These are phyloP conservation scores for Troides helena DNA, from an alignment of 2,888 invertebrate species.

Conservation along the genomic window DNA sequence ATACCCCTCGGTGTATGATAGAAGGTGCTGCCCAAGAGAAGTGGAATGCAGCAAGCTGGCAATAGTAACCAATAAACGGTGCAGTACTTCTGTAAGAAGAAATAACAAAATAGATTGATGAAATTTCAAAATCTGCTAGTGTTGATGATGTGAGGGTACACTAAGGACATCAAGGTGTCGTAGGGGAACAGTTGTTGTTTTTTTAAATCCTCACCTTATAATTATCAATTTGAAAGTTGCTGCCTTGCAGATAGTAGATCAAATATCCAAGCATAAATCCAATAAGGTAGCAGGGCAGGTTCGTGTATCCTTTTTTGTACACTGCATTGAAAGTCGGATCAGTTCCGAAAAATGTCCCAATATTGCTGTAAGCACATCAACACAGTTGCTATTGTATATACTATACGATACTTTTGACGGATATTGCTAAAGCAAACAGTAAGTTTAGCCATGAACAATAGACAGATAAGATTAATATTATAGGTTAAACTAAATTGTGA, in stretches of 20 bases:
- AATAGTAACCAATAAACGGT: conserved; percentile 1
- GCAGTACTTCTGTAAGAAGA: conserved; percentile 3
- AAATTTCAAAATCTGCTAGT: too few species aligned
- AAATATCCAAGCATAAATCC: conserved; percentile 50
- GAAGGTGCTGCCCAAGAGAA: conserved; percentile 4
- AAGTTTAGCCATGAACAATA: too few species aligned
- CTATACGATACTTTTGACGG: too few species aligned
- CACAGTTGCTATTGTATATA: too few species aligned
- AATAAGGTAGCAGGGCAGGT: conserved; percentile 40
- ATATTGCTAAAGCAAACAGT: too few species aligned
- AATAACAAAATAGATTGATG: neutral
- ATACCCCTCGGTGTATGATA: neutral
- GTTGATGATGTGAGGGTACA: too few species aligned
- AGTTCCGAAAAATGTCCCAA: neutral
- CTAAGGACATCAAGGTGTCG: too few species aligned
- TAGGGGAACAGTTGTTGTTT: too few species aligned
- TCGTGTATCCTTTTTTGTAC: conserved; percentile 33
- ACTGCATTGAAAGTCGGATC: conserved; percentile 37
- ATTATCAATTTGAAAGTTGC: conserved; percentile 33
- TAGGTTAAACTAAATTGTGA: too few species aligned
- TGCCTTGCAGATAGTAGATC: conserved; percentile 43
- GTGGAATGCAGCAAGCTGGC: conserved; percentile 1
- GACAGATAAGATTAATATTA: too few species aligned
- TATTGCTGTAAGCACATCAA: neutral
- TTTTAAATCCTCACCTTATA: conserved; percentile 38